Conservation (phyloP, 2,113 vertebrate species). For the Albula glossodonta region DNA sequence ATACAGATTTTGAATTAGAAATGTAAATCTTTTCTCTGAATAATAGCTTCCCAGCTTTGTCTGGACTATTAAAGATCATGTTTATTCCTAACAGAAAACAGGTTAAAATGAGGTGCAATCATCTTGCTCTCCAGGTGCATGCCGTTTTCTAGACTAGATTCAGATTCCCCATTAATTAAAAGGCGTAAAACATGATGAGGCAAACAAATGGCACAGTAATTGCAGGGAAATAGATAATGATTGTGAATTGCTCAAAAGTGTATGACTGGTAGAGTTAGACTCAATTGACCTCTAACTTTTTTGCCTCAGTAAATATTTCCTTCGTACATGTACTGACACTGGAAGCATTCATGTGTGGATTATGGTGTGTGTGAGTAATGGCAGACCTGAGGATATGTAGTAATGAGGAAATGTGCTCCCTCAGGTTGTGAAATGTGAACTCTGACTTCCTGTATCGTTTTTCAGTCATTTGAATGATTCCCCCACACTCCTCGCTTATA, state of each 20-base stretch:
- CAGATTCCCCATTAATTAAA: slow-evolving; percentile 38
- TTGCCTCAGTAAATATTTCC: slow-evolving; percentile 7
- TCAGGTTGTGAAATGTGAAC: background rate
- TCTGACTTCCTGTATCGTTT: background rate
- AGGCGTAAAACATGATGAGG: slow-evolving; percentile 28
- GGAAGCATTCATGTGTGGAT: slow-evolving; percentile 36
- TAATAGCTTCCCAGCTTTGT: background rate
- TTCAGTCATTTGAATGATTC: background rate
- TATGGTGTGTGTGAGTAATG: background rate
- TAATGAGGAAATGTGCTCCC: slow-evolving; percentile 13
- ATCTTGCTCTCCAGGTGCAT: slow-evolving; percentile 40
- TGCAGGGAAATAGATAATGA: slow-evolving; percentile 46
- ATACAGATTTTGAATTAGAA: too few species aligned
- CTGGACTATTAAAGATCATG: background rate
- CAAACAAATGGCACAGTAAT: slow-evolving; percentile 41
- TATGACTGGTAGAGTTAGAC: slow-evolving; percentile 32
- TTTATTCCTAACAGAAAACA: background rate
- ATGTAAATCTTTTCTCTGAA: too few species aligned
- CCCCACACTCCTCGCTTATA: background rate
- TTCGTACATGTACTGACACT: slow-evolving; percentile 19
- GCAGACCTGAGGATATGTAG: background rate
- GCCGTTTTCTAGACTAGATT: slow-evolving; percentile 40
- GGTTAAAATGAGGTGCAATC: background rate
- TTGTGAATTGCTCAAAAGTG: background rate
- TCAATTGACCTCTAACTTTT: slow-evolving; percentile 31